Percentiles rank a stretch among this genome's conserved stretches.
These are phyloP conservation scores for Erynnis tages DNA, from an alignment of 2,888 invertebrate genomes.

Conservation along the genomic window DNA sequence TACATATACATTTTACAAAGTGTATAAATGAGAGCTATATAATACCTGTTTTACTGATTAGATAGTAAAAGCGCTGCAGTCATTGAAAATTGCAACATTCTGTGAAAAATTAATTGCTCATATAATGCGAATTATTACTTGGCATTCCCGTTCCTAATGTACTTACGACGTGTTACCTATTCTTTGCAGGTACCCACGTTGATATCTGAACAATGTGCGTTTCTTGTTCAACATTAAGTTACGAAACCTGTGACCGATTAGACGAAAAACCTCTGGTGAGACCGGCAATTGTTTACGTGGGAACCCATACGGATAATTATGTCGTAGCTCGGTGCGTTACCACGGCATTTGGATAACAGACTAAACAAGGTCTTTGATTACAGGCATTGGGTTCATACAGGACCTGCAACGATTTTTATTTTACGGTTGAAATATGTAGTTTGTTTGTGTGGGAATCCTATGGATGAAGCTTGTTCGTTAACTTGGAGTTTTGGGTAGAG, in stretches of 20 bases:
- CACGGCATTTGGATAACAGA: background rate
- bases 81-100: background rate
- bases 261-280: slow-evolving; percentile 55
- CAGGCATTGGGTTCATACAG: too few species aligned
- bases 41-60: too few species aligned
- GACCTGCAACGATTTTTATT: too few species aligned
- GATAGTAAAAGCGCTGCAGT: too few species aligned
- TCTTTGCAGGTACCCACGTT: slow-evolving; percentile 17
- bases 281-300: slow-evolving; percentile 58
- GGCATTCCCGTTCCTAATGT: background rate
- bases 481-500: too few species aligned
- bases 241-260: slow-evolving; percentile 69
- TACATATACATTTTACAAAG: too few species aligned
- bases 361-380: too few species aligned
- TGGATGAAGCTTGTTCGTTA: too few species aligned
- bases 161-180: slow-evolving; percentile 15
- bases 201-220: slow-evolving; percentile 49
- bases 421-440: too few species aligned
- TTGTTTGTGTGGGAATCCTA: too few species aligned
- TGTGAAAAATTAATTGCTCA: background rate
- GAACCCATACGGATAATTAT: slow-evolving; percentile 41
- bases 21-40: too few species aligned
- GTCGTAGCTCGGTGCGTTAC: background rate
- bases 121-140: background rate
- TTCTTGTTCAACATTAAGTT: slow-evolving; percentile 60